phyloP scores from a whole-genome alignment of 1,140 invertebrate genomes.

The Mizuhopecten yessoensis region DNA sequence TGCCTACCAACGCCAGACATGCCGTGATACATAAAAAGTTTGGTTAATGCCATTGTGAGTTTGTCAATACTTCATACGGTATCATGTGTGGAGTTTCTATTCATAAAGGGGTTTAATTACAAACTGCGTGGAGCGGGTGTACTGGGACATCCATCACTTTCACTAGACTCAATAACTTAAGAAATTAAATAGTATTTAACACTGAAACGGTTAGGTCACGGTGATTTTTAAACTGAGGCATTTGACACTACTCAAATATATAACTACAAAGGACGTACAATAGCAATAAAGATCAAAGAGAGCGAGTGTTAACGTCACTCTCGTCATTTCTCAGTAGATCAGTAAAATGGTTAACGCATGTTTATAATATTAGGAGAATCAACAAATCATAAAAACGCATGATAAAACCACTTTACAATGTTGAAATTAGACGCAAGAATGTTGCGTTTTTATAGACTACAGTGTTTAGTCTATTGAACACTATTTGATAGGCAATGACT shows the following conservation, averaged over 20 bases:
- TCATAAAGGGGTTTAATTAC: background rate
- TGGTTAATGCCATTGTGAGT: background rate
- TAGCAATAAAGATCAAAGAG: background rate
- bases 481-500: too few species aligned
- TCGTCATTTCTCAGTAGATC: background rate
- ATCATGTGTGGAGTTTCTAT: background rate
- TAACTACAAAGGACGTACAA: background rate
- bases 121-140: background rate
- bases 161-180: background rate
- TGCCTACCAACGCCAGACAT: background rate
- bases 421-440: too few species aligned
- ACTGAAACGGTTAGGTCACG: background rate
- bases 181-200: background rate
- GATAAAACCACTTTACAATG: too few species aligned
- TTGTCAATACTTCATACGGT: background rate
- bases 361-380: background rate
- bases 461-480: too few species aligned
- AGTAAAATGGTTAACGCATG: background rate
- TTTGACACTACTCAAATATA: conserved; percentile 23
- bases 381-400: conserved; percentile 15
- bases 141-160: background rate
- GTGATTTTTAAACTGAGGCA: conserved; percentile 11
- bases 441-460: too few species aligned
- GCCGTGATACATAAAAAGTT: background rate
- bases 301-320: background rate